Base-by-base conservation (phyloP, 2,797 vertebrate genomes). In the Enteromius treurensis region DNA sequence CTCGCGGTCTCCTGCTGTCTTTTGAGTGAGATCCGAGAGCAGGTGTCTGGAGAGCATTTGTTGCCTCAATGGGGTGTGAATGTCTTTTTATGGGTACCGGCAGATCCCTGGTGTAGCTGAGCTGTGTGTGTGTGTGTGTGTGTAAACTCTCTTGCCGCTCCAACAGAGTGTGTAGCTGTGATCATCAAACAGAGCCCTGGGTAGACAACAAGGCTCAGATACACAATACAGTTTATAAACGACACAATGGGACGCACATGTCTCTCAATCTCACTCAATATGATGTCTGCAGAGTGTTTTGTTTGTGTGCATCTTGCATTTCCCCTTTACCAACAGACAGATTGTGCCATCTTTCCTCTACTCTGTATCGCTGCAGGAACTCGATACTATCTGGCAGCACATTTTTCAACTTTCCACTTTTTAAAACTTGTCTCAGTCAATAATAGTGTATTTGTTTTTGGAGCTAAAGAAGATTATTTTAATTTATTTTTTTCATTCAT, bases 1-100 rank as follows among this genome's bases (percentile, higher is more conserved):
- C 34, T 68, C 8, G 14, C 2, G 2, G 13, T 8, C 13, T 62
- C 42, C 15, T 19, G 70, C 29, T 62, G 13, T 64, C 26, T 81
- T 67, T 29, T 1, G 2, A 32, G 55, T 51, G 21, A 74, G 32
- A 68, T 67, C n/a, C 3, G 10, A 4, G 47, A 68, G 37, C 71
- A 34, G 49, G 23, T 77, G 26, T 69, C 49, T 82, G 37, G 3
- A 34, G 70, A 74, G 32, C 4, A 13, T 68, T 55, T 82, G 62
- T 45, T 58, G 62, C 7, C 64, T 77, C 73, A 82, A 42, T 8
- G 19, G 81, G 49, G 60, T 58, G 81, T n/a, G 32, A 47, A 19
- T 68, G 34, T 77, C n/a, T 58, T 67, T 76, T 82, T 77, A 82
- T 82, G 32, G 29, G 23, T 75, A 13, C 80, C 17, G 71, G 58